phyloP scores from a whole-genome alignment of 2,113 vertebrate genomes.

The Brachypodius melanocephalos region DNA sequence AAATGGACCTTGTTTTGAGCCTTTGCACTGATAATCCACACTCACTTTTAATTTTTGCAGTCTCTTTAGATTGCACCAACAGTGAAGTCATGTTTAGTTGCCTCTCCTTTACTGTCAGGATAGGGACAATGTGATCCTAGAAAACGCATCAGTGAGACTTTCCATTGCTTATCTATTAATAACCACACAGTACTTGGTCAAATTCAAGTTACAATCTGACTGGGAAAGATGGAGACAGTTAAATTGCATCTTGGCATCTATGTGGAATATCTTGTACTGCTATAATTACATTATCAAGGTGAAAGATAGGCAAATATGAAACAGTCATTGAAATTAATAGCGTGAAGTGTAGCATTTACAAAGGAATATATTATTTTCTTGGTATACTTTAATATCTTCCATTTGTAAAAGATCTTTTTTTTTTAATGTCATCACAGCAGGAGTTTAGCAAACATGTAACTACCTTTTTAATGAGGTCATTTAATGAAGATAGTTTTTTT shows the following conservation, averaged over 20 bases:
- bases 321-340: slow-evolving; percentile 54
- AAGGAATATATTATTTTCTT: slow-evolving; percentile 47
- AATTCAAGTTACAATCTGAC: slow-evolving; percentile 25
- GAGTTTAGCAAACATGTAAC: slow-evolving; percentile 38
- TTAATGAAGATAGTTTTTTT: not conserved
- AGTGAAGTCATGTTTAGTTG: fast-evolving
- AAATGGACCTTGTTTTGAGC: not conserved
- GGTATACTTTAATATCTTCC: slow-evolving; percentile 39
- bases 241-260: slow-evolving; percentile 51
- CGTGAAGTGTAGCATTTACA: slow-evolving; percentile 50
- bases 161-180: not conserved
- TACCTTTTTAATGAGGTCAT: slow-evolving; percentile 24
- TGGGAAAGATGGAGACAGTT: slow-evolving; percentile 33
- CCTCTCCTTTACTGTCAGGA: not conserved
- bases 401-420: slow-evolving; percentile 31
- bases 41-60: not conserved
- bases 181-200: slow-evolving; percentile 11
- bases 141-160: slow-evolving; percentile 5
- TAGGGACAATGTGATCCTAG: not conserved
- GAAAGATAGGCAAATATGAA: slow-evolving; percentile 61
- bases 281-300: slow-evolving; percentile 69
- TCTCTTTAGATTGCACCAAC: not conserved
- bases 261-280: slow-evolving; percentile 49
- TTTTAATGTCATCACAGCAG: not conserved
- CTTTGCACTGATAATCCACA: not conserved